A percentile compares a stretch with the other conserved stretches of the same genome.
Conservation (phyloP, 1,140 invertebrate genomes). For the Megalonaias nervosa region DNA sequence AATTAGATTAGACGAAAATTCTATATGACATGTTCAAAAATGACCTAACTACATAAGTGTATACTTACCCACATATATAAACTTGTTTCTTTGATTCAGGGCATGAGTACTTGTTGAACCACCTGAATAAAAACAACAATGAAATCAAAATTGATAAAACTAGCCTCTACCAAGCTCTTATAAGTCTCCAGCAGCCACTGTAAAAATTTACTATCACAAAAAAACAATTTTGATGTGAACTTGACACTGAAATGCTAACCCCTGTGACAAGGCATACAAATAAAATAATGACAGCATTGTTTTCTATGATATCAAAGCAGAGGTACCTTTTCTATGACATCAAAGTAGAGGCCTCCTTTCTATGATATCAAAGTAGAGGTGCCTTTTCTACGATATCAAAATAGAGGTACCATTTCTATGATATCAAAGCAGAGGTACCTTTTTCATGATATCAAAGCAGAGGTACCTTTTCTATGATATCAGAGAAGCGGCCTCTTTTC, state of each 20-base stretch:
- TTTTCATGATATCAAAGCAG: too few species aligned
- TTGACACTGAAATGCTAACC: not conserved
- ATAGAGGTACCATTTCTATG: too few species aligned
- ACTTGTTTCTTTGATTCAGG: constrained; percentile 75
- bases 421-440: too few species aligned
- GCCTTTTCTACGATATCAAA: too few species aligned
- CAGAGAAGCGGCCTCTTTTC: too few species aligned
- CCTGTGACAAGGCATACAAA: not conserved
- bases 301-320: not conserved
- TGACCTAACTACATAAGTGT: too few species aligned
- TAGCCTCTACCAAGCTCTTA: not conserved
- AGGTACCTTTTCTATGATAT: too few species aligned
- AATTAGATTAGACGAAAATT: too few species aligned
- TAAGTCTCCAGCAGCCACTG: not conserved
- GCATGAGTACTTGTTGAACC: constrained; percentile 62
- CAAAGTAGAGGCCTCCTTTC: too few species aligned
- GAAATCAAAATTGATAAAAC: not conserved
- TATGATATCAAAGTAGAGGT: too few species aligned
- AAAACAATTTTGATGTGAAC: not conserved
- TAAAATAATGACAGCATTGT: not conserved
- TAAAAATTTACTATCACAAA: constrained; percentile 1
- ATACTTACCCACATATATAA: constrained; percentile 74
- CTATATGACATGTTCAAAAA: not conserved
- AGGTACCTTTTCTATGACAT: too few species aligned
- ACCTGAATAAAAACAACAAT: constrained; percentile 44